Base-by-base conservation (phyloP, 1,140 invertebrate genomes). In the fruit fly (Drosophila melanogaster) region DNA sequence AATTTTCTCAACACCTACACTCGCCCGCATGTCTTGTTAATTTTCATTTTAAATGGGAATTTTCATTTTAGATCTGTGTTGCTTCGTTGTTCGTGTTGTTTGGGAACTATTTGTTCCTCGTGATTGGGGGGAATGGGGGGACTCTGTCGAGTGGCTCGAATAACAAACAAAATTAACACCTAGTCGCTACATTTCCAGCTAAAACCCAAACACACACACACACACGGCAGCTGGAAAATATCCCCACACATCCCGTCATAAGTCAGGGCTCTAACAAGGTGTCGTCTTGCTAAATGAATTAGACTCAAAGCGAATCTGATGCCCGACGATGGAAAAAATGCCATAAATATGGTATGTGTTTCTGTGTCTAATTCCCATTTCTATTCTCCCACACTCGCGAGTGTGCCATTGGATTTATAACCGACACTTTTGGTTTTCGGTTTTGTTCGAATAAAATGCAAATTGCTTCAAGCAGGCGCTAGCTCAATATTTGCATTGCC, bases 201-300 rank as follows among this genome's bases (percentile, higher is more conserved):
- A 89, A 89, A 85, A 56, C 54, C 54, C 56, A 67, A n/a, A n/a
- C 46, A 22, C 19, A 22, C 19, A 22, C 19, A 19, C 19, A 62
- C 61, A 51, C 46, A 41, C 1, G 40, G 53, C 70, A 53, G 19
- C 40, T 19, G 43, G 17, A 50, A 26, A 50, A 19, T 40, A 38
- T 50, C 72, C 59, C 71, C 71, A 50, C 26, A 17, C 59, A 22
- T 22, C 50, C 41, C 56, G 51, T n/a, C 54, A 70, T 62, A 86
- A 78, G 62, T 85, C 69, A 60, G 61, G 47, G 30, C 47, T 56
- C 55, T 79, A 87, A 87, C 84, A 87, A 87, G 84, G 84, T 87
- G 84, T 84, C 84, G 70, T 72, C 77, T 87, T 79, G 83, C 72
- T 84, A 89, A 89, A 80, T 89, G 67, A 89, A 89, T 87, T 84